Evolutionary conservation across 2,797 vertebrate species (phyloP), one percentile per base, ranked within the genome.

Genomic region (Rallus crepitans): DNA sequence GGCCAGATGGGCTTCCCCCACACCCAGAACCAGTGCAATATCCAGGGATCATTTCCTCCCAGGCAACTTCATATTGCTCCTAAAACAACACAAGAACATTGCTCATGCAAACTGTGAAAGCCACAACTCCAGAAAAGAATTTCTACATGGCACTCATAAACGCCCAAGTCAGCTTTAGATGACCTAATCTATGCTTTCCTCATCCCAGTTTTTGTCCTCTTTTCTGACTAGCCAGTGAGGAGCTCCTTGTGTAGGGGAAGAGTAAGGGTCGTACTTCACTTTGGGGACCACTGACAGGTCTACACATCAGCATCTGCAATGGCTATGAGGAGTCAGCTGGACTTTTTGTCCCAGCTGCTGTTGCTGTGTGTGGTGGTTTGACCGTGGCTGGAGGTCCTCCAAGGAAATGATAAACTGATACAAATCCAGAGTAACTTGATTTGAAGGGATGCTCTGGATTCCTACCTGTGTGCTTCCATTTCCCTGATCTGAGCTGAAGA

Each of bases 11-110:
- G 11, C 14, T 75, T 12, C 7, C 15, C 11, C 4, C 4, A 6
- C 1, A 3, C 9, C 8, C 28, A 33, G 17, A 77, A 30, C 21
- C 0, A 0, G 24, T 37, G 48, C 16, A 42, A 19, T 31, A n/a
- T 68, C 21, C 30, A 31, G 33, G 55, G 31, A 50, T 57, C 33
- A 9, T 20, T 93, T 80, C 53, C 60, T 52, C 23, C 6, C 37
- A 52, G 12, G 11, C 13, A 80, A 4, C 4, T 17, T 57, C 42
- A 57, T 60, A 27, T 63, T 15, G 59, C 37, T 77, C 47, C 40
- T 50, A 57, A 53, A 90, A 24, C 20, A 45, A 45, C 21, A 31
- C 7, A 37, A 72, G 40, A 1, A 1, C 55, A 19, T 71, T 40
- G 13, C 19, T 61, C 12, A 7, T 37, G 16, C 33, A 28, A 47